Percentiles rank a stretch among this genome's conserved stretches.
phyloP scores from a whole-genome alignment of 2,888 invertebrate species.

The Agonopterix arenella region DNA sequence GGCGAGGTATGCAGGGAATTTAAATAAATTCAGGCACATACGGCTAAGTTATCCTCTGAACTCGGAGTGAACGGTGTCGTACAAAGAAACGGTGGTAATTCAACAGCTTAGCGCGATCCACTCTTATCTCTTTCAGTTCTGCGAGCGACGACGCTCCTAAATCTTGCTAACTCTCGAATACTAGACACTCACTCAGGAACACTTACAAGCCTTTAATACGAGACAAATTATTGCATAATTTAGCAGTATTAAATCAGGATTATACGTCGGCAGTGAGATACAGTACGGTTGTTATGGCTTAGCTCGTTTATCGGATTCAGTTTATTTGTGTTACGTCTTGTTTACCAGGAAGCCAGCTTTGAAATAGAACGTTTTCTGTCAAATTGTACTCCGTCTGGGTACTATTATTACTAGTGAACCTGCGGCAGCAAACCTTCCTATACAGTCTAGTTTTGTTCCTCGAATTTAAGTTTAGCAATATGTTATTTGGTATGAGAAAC shows the following conservation, averaged over 20 bases:
- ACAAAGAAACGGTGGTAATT: slow-evolving; percentile 54
- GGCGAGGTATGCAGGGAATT: slow-evolving; percentile 49
- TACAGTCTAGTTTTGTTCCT: too few species aligned
- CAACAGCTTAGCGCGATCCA: slow-evolving; percentile 53
- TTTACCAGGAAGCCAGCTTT: background rate
- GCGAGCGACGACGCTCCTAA: slow-evolving; percentile 50
- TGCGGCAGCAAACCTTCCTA: too few species aligned
- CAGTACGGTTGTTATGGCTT: slow-evolving; percentile 19
- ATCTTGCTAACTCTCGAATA: slow-evolving; percentile 50
- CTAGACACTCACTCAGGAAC: slow-evolving; percentile 39
- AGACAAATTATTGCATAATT: slow-evolving; percentile 56
- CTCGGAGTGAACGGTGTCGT: slow-evolving; percentile 28
- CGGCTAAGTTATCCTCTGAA: slow-evolving; percentile 36
- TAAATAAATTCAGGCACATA: slow-evolving; percentile 51
- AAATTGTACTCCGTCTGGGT: background rate
- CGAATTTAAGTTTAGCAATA: too few species aligned
- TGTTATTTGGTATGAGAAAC: too few species aligned
- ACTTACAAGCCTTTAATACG: slow-evolving; percentile 57
- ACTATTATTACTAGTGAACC: too few species aligned
- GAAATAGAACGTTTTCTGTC: slow-evolving; percentile 1
- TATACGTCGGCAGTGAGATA: slow-evolving; percentile 21
- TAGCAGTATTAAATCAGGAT: slow-evolving; percentile 31
- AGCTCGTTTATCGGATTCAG: slow-evolving; percentile 17
- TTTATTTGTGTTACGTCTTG: slow-evolving; percentile 9
- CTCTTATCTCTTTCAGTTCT: slow-evolving; percentile 55